These are phyloP conservation scores for Pampusana beccarii DNA, from an alignment of 2,113 vertebrate genomes.

Conservation along the genomic window DNA sequence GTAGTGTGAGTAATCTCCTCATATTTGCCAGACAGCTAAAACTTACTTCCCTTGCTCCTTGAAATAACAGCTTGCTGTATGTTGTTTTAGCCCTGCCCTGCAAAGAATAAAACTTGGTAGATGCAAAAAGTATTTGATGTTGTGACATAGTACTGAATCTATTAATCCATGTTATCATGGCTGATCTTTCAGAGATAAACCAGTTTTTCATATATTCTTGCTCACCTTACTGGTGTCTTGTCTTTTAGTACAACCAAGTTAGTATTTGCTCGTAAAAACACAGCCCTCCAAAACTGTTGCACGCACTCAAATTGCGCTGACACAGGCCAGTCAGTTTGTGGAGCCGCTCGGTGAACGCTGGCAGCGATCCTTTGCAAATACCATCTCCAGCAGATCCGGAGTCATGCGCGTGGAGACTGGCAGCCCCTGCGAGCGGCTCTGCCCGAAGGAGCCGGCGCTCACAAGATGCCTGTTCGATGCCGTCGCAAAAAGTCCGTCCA, in stretches of 20 bases:
- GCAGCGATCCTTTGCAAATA: neutral
- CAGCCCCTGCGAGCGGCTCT: neutral
- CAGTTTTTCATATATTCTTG: neutral
- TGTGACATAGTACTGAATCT: neutral
- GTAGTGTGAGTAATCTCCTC: neutral
- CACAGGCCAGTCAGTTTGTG: neutral
- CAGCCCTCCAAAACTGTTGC: neutral
- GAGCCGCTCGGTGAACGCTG: constrained; percentile 30
- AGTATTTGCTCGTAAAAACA: neutral
- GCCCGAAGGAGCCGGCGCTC: neutral
- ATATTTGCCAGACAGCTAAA: neutral
- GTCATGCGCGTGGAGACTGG: neutral
- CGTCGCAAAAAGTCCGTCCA: neutral
- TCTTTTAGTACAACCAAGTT: neutral
- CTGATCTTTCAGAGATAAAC: neutral
- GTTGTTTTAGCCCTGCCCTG: neutral
- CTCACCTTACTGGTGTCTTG: neutral
- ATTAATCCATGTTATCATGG: neutral
- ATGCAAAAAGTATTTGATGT: neutral
- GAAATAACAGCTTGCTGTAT: neutral
- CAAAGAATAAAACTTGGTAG: neutral
- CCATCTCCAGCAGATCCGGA: constrained; percentile 11
- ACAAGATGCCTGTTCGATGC: accelerated
- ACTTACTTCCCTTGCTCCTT: neutral
- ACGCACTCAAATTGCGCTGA: constrained; percentile 3